Base-by-base conservation (phyloP, 2,888 invertebrate genomes). In the Folsomia manolachei region DNA sequence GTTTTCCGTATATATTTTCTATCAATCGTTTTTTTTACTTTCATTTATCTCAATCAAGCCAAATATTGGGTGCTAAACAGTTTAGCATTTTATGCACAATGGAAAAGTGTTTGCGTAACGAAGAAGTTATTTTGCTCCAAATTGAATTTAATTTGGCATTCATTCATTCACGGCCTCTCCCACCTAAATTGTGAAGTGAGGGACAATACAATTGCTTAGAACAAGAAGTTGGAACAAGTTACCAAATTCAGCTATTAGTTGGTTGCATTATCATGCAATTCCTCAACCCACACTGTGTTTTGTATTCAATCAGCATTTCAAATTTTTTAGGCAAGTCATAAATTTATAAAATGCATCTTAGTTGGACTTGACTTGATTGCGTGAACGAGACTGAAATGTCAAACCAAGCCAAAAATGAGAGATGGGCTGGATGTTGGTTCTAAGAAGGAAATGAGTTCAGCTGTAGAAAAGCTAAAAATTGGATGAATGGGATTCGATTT, bases 91-190 rank as follows among this genome's bases (percentile, higher is more conserved):
- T n/a, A n/a, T n/a, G n/a, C n/a, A n/a, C n/a, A n/a, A n/a, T n/a
- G n/a, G n/a, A n/a, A n/a, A n/a, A n/a, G 39, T 39, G 14, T 60
- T 60, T 60, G 60, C 60, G 60, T 60, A 60, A 60, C 21, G n/a
- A 19, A 21, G 60, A 60, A 60, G 60, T n/a, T 60, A 60, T 60
- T 60, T 60, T 60, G 21, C n/a, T 60, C 60, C 60, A 60, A 60
- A 60, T 60, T 60, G n/a, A 60, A 60, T 60, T 51, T 60, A 19
- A 60, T 60, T n/a, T 60, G 60, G n/a, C 60, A 60, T 60, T n/a
- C 60, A n/a, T n/a, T 4, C 9, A 4, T n/a, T 60, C 21, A 11
- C 9, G 9, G 9, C 21, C 60, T 60, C 60, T 39, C 39, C 39
- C 39, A 39, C 39, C 39, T 14, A 39, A 39, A 39, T 39, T 9